Conservation (phyloP, 2,113 vertebrate genomes). For the Carlito syrichta region DNA sequence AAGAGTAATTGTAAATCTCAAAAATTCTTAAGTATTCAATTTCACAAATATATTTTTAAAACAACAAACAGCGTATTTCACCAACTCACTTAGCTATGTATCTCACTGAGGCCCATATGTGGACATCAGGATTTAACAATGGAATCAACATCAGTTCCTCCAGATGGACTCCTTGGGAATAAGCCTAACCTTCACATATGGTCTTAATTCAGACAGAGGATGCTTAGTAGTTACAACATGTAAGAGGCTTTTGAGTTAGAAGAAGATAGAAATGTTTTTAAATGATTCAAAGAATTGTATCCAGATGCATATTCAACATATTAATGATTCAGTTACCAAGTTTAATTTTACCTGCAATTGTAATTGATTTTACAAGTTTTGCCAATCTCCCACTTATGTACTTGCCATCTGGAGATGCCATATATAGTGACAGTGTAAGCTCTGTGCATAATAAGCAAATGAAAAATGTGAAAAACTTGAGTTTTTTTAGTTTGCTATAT, state of each 20-base stretch:
- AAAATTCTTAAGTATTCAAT: not conserved
- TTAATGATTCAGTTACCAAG: not conserved
- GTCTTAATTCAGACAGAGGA: slow-evolving; percentile 54
- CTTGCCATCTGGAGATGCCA: slow-evolving; percentile 22
- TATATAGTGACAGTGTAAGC: not conserved
- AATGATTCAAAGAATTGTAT: slow-evolving; percentile 44
- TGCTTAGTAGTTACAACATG: slow-evolving; percentile 13
- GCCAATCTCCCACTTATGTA: not conserved
- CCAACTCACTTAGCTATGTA: slow-evolving; percentile 1
- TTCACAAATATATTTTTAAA: not conserved
- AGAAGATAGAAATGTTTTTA: not conserved
- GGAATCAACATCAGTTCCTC: slow-evolving; percentile 34
- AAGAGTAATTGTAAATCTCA: not conserved
- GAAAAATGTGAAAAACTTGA: not conserved
- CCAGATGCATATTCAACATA: slow-evolving; percentile 24
- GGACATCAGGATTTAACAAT: slow-evolving; percentile 39
- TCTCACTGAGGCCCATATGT: slow-evolving; percentile 21
- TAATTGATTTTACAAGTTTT: slow-evolving; percentile 31
- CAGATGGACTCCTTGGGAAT: slow-evolving; percentile 57
- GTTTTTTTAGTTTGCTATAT: not conserved
- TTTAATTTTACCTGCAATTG: slow-evolving; percentile 24
- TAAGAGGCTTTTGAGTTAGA: slow-evolving; percentile 43
- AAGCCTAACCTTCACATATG: slow-evolving; percentile 37
- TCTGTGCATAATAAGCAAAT: not conserved
- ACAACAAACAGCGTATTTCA: not conserved